A percentile compares a stretch with the other conserved stretches of the same genome.
Evolutionary conservation across 1,140 invertebrate genomes (phyloP).

Genomic region (Camponotus floridanus): DNA sequence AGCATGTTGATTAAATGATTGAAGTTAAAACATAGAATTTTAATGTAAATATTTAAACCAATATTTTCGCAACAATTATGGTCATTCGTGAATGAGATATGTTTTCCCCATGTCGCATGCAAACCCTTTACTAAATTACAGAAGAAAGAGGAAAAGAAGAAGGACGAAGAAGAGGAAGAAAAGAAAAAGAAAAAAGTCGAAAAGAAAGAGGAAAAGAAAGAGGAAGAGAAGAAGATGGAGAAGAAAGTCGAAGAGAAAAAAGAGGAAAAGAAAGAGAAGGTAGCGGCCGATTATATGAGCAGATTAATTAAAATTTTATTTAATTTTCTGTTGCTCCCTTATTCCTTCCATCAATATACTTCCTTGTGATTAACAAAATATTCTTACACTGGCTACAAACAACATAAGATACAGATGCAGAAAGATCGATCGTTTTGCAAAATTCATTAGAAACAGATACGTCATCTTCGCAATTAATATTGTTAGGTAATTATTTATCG

Average conservation of each 20-base stretch:
- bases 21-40: not conserved
- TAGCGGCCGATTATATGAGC: constrained; percentile 3
- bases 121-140: constrained; percentile 66
- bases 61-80: not conserved
- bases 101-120: constrained; percentile 71
- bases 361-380: constrained; percentile 44
- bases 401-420: constrained; percentile 33
- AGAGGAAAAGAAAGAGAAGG: constrained; percentile 83
- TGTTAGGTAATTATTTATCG: constrained; percentile 3
- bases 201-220: constrained; percentile 81
- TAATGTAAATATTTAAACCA: constrained; percentile 27
- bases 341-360: not conserved
- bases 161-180: constrained; percentile 78
- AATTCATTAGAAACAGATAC: constrained; percentile 14
- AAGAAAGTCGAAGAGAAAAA: constrained; percentile 76
- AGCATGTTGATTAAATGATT: not conserved
- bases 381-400: constrained; percentile 20
- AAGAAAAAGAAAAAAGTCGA: constrained; percentile 86
- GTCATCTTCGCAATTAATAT: not conserved
- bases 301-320: constrained; percentile 16
- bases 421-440: constrained; percentile 36
- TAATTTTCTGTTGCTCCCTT: not conserved
- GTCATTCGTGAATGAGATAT: constrained; percentile 1
- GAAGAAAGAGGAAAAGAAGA: constrained; percentile 80
- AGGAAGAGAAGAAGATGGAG: constrained; percentile 76